Base-by-base conservation (phyloP, 2,888 invertebrate species). In the Drosophila monieri region DNA sequence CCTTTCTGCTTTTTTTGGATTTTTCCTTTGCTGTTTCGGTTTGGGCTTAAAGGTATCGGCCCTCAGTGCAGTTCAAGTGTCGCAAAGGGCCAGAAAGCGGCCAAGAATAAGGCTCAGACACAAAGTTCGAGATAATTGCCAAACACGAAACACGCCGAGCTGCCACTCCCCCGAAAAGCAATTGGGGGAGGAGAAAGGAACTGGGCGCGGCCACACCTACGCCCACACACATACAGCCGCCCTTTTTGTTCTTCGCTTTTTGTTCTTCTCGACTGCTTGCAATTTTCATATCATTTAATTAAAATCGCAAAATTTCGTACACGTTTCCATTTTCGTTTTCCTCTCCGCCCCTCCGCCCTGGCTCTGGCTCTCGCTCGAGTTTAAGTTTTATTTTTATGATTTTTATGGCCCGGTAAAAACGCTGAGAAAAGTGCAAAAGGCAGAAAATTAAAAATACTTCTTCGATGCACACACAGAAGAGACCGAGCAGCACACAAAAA, bases 361-460 rank as follows among this genome's bases (percentile, higher is more conserved):
- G 43, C 27, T 44, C 69, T 58, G 41, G 43, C 37, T 52, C 44
- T 60, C 53, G 46, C 54, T 76, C 75, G 51, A 52, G 71, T 61
- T 57, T 48, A 61, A 61, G 39, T 65, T 73, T 72, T 84, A 78
- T 79, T 86, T 79, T 85, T 77, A 76, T 81, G 74, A 72, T 76
- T 84, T 79, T 80, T 72, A 80, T 86, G 72, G 76, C 49, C 59
- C 74, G 75, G 76, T 72, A 80, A 78, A 81, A 77, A 80, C 80
- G 73, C 68, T 68, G 78, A 71, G 78, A 64, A 78, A 73, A 85
- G 85, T 80, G 85, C 78, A 81, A 87, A 83, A 80, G 77, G 73
- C 87, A 87, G 87, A 85, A 85, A 87, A 87, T 85, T 87, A 87
- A 85, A 85, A 85, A 87, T 86, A 84, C 84, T 86, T 78, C 75